These are phyloP conservation scores for Keiferia lycopersicella DNA, from an alignment of 2,888 invertebrate species.

Conservation along the genomic window DNA sequence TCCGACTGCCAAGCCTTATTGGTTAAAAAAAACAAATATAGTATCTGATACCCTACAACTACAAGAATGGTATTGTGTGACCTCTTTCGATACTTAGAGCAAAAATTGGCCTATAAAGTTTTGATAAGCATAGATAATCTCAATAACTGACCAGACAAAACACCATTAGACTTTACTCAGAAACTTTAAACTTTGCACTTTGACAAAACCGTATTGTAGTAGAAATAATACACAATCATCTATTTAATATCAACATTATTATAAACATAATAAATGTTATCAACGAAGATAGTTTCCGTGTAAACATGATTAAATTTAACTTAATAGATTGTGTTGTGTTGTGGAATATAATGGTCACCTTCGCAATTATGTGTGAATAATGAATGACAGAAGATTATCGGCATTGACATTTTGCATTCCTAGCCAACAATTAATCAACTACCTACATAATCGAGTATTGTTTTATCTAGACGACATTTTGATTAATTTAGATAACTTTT, in stretches of 20 bases:
- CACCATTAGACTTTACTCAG: background rate
- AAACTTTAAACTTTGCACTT: slow-evolving; percentile 27
- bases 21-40: too few species aligned
- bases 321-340: background rate
- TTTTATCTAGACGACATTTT: background rate
- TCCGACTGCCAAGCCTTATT: too few species aligned
- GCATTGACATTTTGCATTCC: slow-evolving; percentile 32
- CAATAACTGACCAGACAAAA: background rate
- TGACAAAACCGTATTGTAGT: slow-evolving; percentile 27
- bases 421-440: background rate
- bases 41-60: too few species aligned
- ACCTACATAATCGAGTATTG: background rate
- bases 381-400: background rate
- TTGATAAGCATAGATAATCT: background rate
- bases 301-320: slow-evolving; percentile 46
- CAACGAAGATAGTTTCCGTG: slow-evolving; percentile 54
- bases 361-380: slow-evolving; percentile 17
- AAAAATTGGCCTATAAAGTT: background rate
- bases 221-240: slow-evolving; percentile 24
- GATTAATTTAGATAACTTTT: too few species aligned
- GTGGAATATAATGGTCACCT: slow-evolving; percentile 14
- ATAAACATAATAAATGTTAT: slow-evolving; percentile 33
- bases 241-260: slow-evolving; percentile 36
- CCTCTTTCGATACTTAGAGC: background rate
- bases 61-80: too few species aligned